Evolutionary conservation across 2,797 vertebrate species (phyloP).

Genomic region (Taenioides sp.): DNA sequence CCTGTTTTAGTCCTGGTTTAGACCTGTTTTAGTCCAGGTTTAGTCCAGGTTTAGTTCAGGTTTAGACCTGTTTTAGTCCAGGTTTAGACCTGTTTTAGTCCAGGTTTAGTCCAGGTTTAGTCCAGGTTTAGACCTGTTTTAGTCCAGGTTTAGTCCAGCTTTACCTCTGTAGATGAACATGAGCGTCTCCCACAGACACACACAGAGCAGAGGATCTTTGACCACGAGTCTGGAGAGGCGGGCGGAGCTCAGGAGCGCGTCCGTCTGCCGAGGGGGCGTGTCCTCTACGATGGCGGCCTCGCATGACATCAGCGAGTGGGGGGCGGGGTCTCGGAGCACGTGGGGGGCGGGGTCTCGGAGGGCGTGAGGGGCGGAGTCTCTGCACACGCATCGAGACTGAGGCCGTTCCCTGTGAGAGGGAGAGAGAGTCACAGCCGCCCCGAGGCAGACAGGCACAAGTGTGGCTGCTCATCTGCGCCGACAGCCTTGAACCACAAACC

Average conservation of each 20-base stretch:
- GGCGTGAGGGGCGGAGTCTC: constrained; percentile 71
- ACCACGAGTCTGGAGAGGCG: constrained; percentile 86
- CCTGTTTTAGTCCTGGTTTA: background rate
- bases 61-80: background rate
- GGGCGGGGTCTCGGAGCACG: constrained; percentile 77
- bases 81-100: background rate
- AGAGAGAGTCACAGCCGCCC: background rate
- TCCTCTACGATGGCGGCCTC: constrained; percentile 72
- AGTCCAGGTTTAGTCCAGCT: background rate
- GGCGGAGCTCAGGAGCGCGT: constrained; percentile 56
- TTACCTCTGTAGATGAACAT: constrained; percentile 98
- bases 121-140: background rate
- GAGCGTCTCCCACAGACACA: constrained; percentile 89
- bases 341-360: constrained; percentile 76
- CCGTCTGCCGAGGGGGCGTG: constrained; percentile 60
- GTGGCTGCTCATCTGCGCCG: too few relatives aligned
- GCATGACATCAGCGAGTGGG: constrained; percentile 82
- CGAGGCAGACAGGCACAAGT: too few relatives aligned
- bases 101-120: background rate
- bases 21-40: background rate
- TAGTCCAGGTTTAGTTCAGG: background rate
- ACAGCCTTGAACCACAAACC: too few relatives aligned
- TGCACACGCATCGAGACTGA: constrained; percentile 79
- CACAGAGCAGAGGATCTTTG: constrained; percentile 87
- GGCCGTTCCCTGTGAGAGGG: constrained; percentile 67